These are phyloP conservation scores for Suillia variegata DNA, from an alignment of 2,888 invertebrate species.

Conservation along the genomic window DNA sequence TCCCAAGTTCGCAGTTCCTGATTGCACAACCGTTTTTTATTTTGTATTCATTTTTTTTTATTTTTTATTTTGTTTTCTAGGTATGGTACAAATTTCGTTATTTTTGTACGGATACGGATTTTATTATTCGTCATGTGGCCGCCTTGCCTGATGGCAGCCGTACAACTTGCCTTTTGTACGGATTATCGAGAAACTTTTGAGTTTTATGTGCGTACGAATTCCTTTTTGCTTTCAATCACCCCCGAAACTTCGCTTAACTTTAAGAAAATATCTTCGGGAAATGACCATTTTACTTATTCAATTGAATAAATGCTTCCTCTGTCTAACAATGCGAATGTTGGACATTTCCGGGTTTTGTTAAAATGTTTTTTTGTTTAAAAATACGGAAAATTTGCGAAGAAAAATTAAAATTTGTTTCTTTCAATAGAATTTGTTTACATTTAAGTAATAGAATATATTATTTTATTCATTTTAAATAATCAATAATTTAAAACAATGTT, in stretches of 20 bases:
- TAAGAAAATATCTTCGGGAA: background rate
- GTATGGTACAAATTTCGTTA: background rate
- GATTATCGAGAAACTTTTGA: slow-evolving; percentile 1
- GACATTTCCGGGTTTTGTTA: background rate
- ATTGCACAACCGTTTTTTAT: no score
- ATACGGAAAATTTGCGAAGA: no score
- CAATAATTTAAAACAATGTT: no score
- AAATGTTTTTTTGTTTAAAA: no score
- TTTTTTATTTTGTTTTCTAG: no score
- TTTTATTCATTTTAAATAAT: no score
- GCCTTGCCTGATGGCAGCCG: background rate
- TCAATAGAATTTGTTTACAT: no score
- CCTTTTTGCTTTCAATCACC: background rate
- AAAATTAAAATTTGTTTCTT: no score
- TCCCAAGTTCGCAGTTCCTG: no score
- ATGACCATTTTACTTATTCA: background rate
- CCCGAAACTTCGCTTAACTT: background rate
- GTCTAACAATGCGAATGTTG: background rate
- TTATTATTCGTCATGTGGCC: no score
- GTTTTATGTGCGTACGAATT: background rate
- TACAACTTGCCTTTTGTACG: background rate
- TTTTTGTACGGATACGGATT: background rate
- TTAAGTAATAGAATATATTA: no score
- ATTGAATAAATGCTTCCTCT: slow-evolving; percentile 7
- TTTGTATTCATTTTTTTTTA: no score